These are phyloP conservation scores for Sipunculus nudus DNA, from an alignment of 2,888 invertebrate species.

Conservation along the genomic window DNA sequence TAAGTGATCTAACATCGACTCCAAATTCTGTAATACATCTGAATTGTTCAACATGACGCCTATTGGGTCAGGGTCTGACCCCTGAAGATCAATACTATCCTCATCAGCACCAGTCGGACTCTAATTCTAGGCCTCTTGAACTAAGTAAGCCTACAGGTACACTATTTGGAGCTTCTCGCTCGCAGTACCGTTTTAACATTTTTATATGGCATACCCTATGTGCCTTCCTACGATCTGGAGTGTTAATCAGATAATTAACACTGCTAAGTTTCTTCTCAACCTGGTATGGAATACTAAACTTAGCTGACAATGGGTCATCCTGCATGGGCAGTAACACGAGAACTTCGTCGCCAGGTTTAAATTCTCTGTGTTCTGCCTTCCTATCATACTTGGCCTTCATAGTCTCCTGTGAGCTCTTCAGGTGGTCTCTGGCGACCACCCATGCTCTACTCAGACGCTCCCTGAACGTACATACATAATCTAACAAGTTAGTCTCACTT, in stretches of 20 bases:
- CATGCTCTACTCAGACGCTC: not conserved
- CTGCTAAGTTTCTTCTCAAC: slow-evolving; percentile 4
- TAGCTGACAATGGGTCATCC: not conserved
- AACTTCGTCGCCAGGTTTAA: slow-evolving; percentile 7
- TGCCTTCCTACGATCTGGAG: slow-evolving; percentile 4
- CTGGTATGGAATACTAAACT: slow-evolving; percentile 10
- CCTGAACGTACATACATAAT: slow-evolving; percentile 6
- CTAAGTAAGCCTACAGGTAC: too few species aligned
- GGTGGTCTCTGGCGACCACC: not conserved
- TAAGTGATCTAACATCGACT: too few species aligned
- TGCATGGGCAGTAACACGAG: slow-evolving; percentile 7
- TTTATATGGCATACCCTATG: slow-evolving; percentile 8
- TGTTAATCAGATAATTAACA: slow-evolving; percentile 4
- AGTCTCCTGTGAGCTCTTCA: not conserved
- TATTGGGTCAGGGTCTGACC: too few species aligned
- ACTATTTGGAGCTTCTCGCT: too few species aligned
- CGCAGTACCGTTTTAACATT: slow-evolving; percentile 6
- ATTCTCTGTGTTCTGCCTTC: not conserved
- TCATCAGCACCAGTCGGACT: too few species aligned
- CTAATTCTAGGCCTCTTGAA: too few species aligned
- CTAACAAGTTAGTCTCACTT: not conserved
- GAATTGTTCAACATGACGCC: too few species aligned
- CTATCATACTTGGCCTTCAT: slow-evolving; percentile 12
- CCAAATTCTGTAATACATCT: too few species aligned
- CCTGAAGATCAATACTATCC: too few species aligned